Base-by-base conservation (phyloP, 2,888 invertebrate genomes). In the Lutraria lutraria region DNA sequence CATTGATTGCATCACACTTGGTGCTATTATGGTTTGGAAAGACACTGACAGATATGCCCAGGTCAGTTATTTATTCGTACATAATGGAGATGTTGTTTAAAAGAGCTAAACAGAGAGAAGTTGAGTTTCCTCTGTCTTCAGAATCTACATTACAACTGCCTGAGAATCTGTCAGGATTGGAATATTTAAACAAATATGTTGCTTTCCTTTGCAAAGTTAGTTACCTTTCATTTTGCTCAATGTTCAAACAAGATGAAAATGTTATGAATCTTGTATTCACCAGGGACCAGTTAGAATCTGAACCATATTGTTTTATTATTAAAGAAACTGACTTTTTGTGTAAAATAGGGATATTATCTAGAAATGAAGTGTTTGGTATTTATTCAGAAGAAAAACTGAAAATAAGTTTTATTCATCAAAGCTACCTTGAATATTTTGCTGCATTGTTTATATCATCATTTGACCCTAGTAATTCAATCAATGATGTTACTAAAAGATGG, bases 391-490 rank as follows among this genome's bases (percentile, higher is more conserved):
- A 25, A 68, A 25, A 25, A n/a, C n/a, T 25, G 8, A 68, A 68
- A 68, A 0, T 68, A 1, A 25, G 25, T 68, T 68, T 25, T 25
- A 3, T 68, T 6, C 63, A 68, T 25, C n/a, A 68, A 13, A 68
- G 25, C 0, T 68, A 68, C 25, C 3, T 68, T 25, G 63, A 68
- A n/a, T 68, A n/a, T 68, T 68, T 68, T n/a, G 21, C 63, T 10
- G 63, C 63, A 68, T 68, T 68, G 63, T 68, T 68, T 68, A 25
- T 68, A n/a, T 68, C 63, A 25, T 68, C 25, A 12, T 68, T n/a
- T 13, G 63, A 68, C n/a, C 6, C 25, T 12, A 25, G 12, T 68
- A 12, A 68, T n/a, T 25, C 25, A 68, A 25, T 68, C 3, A 25
- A n/a, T 68, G 43, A 43, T 43, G 43, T 43, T 43, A 43, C 43